Evolutionary conservation across 2,797 vertebrate species (phyloP).

Genomic region (Cirrhinus mrigala): DNA sequence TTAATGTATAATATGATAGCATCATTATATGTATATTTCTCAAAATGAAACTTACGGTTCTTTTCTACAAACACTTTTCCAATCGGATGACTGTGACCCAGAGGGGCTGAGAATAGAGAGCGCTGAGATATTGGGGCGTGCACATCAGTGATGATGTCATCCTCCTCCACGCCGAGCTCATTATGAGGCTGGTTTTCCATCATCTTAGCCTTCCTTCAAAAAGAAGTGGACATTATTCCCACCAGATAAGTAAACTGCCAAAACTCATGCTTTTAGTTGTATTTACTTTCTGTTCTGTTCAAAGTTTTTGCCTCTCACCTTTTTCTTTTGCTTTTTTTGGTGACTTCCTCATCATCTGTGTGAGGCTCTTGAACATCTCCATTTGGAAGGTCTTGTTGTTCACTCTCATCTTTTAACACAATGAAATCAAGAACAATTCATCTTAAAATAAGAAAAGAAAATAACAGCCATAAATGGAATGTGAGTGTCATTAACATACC

Average conservation of each 20-base stretch:
- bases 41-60: slow-evolving; percentile 77
- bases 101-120: slow-evolving; percentile 83
- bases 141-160: slow-evolving; percentile 84
- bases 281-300: not conserved
- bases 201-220: slow-evolving; percentile 81
- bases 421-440: not conserved
- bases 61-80: slow-evolving; percentile 87
- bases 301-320: slow-evolving; percentile 77
- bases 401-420: slow-evolving; percentile 66
- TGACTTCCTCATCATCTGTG: slow-evolving; percentile 78
- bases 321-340: slow-evolving; percentile 85
- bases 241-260: not conserved
- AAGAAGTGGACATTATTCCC: not conserved
- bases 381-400: slow-evolving; percentile 79
- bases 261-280: not conserved
- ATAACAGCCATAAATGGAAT: not conserved
- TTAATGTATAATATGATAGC: not conserved
- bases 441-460: not conserved
- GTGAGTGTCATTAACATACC: slow-evolving; percentile 62
- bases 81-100: slow-evolving; percentile 82
- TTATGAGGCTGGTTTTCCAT: slow-evolving; percentile 74
- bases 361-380: slow-evolving; percentile 77
- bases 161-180: slow-evolving; percentile 86
- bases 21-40: not conserved
- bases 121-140: slow-evolving; percentile 78